A percentile compares a stretch with the other conserved stretches of the same genome.
These are phyloP conservation scores for Phymorhynchus buccinoides DNA, from an alignment of 1,140 invertebrate genomes.

Conservation along the genomic window DNA sequence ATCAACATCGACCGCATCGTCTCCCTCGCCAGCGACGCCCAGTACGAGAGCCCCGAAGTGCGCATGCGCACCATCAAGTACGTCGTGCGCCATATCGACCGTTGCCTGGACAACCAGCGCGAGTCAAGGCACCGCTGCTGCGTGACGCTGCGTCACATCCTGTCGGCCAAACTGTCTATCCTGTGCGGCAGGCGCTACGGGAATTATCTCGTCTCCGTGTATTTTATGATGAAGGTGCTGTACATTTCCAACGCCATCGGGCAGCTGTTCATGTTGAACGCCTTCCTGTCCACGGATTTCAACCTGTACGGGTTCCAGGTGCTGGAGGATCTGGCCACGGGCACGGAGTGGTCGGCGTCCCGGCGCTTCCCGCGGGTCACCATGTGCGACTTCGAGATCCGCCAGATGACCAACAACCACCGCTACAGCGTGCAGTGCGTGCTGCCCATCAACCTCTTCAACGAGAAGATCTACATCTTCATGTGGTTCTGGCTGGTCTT, in stretches of 20 bases:
- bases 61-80: slow-evolving; percentile 70
- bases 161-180: slow-evolving; percentile 68
- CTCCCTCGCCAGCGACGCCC: slow-evolving; percentile 61
- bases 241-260: slow-evolving; percentile 76
- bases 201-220: slow-evolving; percentile 75
- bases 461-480: slow-evolving; percentile 77
- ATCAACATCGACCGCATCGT: slow-evolving; percentile 72
- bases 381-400: slow-evolving; percentile 76
- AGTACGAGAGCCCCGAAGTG: slow-evolving; percentile 69
- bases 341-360: slow-evolving; percentile 72
- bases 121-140: slow-evolving; percentile 68
- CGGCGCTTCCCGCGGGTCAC: slow-evolving; percentile 76
- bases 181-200: slow-evolving; percentile 74
- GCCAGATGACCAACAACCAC: slow-evolving; percentile 74
- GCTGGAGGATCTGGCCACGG: slow-evolving; percentile 73
- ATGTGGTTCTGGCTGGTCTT: slow-evolving; percentile 78
- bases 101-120: slow-evolving; percentile 71
- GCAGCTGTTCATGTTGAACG: slow-evolving; percentile 76
- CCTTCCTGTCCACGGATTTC: slow-evolving; percentile 75
- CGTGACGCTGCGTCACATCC: slow-evolving; percentile 65
- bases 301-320: slow-evolving; percentile 75
- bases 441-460: slow-evolving; percentile 77
- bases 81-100: slow-evolving; percentile 71
- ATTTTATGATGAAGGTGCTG: slow-evolving; percentile 75
- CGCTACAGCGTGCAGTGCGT: slow-evolving; percentile 77